phyloP scores from a whole-genome alignment of 2,113 vertebrate genomes.

The Ginglymostoma cirratum region DNA sequence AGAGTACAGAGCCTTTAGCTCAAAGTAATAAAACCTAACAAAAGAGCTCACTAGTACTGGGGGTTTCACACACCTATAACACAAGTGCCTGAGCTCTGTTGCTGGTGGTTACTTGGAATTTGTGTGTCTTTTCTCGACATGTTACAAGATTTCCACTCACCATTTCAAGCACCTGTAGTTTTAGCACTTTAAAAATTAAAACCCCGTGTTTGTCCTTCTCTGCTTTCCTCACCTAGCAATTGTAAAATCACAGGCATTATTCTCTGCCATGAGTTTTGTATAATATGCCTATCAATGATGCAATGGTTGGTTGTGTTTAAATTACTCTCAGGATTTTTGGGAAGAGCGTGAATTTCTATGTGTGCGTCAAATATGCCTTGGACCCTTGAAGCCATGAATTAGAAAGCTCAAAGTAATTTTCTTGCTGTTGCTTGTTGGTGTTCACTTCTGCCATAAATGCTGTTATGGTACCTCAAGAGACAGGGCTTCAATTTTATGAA shows the following conservation, averaged over 20 bases:
- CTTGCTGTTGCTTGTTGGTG: neutral
- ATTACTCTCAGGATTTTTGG: neutral
- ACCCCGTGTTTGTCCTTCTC: neutral
- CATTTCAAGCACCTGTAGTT: neutral
- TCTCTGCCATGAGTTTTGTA: neutral
- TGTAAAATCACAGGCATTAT: neutral
- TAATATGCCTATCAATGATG: neutral
- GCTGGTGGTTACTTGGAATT: neutral
- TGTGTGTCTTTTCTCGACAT: neutral
- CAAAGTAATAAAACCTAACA: neutral
- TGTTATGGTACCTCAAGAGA: neutral
- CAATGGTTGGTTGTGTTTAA: neutral
- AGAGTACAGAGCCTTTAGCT: neutral
- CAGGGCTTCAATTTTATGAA: neutral
- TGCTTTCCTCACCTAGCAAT: neutral
- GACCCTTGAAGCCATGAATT: neutral
- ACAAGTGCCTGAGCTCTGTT: neutral
- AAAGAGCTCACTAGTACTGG: neutral
- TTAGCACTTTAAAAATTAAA: neutral
- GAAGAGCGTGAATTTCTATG: neutral
- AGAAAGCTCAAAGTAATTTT: neutral
- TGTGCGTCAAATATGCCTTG: neutral
- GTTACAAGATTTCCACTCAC: neutral
- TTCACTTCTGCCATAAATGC: neutral
- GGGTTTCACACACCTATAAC: neutral